Conservation (phyloP, 2,113 vertebrate species). For the Ammodytes dubius region DNA sequence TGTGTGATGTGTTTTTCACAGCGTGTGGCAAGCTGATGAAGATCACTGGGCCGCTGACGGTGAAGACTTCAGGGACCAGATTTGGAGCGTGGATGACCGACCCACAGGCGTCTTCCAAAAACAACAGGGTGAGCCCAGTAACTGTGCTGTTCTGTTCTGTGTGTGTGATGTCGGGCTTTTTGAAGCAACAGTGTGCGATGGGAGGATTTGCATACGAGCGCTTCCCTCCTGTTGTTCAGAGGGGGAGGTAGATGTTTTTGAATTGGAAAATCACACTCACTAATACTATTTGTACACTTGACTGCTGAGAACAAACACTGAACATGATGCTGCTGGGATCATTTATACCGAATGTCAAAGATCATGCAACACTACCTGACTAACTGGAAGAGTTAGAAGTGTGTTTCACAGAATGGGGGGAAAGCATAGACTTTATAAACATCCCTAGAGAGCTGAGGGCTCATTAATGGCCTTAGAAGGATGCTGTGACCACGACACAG, state of each 20-base stretch:
- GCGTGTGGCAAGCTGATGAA: slow-evolving; percentile 99
- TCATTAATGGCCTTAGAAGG: neutral
- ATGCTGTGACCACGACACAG: neutral
- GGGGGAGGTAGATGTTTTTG: neutral
- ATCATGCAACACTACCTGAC: neutral
- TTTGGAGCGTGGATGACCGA: slow-evolving; percentile 99
- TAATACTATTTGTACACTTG: slow-evolving; percentile 1
- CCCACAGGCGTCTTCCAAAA: slow-evolving; percentile 91
- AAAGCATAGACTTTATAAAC: neutral
- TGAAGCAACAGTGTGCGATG: slow-evolving; percentile 21
- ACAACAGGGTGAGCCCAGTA: slow-evolving; percentile 88
- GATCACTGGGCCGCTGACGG: slow-evolving; percentile 94
- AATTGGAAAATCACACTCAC: neutral
- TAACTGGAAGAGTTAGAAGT: no score
- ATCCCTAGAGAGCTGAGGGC: neutral
- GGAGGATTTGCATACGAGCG: slow-evolving; percentile 18
- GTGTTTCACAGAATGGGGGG: neutral
- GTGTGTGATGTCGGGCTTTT: neutral
- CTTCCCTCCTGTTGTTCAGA: slow-evolving; percentile 13
- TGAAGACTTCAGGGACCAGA: slow-evolving; percentile 97
- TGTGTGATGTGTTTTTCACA: slow-evolving; percentile 75
- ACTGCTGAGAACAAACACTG: slow-evolving; percentile 23
- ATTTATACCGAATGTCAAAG: slow-evolving; percentile 5
- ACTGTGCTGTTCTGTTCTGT: slow-evolving; percentile 19
- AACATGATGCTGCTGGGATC: neutral